Conservation (phyloP, 2,888 invertebrate species). For the Ischnus inquisitorius region DNA sequence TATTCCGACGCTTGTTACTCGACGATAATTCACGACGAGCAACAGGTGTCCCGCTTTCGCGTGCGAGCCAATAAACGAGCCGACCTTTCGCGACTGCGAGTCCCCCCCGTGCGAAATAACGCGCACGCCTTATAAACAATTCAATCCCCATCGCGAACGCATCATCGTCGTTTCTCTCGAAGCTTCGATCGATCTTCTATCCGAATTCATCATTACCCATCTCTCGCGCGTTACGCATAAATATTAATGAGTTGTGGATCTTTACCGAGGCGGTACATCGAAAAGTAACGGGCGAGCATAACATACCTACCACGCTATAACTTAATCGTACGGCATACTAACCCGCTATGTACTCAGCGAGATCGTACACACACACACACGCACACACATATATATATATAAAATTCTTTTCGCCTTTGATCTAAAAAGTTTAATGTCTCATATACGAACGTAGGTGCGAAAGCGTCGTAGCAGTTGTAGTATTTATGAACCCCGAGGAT, state of each 20-base stretch:
- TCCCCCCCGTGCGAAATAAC: not conserved
- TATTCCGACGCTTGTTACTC: not conserved
- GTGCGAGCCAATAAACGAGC: not conserved
- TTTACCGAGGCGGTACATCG: not conserved
- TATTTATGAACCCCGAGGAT: constrained; percentile 62
- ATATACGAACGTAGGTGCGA: constrained; percentile 12
- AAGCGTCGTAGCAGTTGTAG: constrained; percentile 18
- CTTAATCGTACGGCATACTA: constrained; percentile 46
- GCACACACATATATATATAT: constrained; percentile 1
- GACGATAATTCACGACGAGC: not conserved
- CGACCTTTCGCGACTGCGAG: not conserved
- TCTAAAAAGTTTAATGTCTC: constrained; percentile 35
- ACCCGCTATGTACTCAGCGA: constrained; percentile 41
- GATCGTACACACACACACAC: not conserved
- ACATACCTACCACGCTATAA: constrained; percentile 49
- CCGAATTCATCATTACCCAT: constrained; percentile 27
- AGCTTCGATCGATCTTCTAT: constrained; percentile 44
- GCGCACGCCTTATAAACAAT: constrained; percentile 13
- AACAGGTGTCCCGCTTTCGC: constrained; percentile 4
- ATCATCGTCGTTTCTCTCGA: constrained; percentile 41
- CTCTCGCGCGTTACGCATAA: constrained; percentile 37
- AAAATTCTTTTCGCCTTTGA: constrained; percentile 14
- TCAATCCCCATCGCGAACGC: constrained; percentile 18
- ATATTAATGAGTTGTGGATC: constrained; percentile 52
- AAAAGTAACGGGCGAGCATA: constrained; percentile 60